Base-by-base conservation (phyloP, 2,113 vertebrate species). In the Corydoras maculifer region DNA sequence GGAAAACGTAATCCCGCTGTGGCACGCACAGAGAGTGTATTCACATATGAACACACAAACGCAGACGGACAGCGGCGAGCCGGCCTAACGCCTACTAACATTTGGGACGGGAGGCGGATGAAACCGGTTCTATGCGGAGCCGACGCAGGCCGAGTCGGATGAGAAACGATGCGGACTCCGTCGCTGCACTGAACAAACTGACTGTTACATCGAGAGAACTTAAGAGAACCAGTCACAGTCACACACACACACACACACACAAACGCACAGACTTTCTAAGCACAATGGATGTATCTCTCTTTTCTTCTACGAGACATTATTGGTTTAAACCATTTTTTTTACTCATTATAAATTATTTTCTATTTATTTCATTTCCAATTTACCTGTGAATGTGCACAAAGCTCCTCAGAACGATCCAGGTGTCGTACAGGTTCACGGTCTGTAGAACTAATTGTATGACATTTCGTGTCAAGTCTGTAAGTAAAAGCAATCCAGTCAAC, bases 341-440 rank as follows among this genome's bases (percentile, higher is more conserved):
- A 82, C 76, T 66, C 67, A 65, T 77, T 30, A 75, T 87, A 88
- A 88, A 69, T 88, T 90, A 91, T 88, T 73, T 70, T 68, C 58
- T 87, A 86, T 87, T 88, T 87, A 86, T 85, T 76, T 80, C 73
- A 54, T 77, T 9, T 63, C 55, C 48, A 78, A 77, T 72, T 59
- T 79, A 82, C 80, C 67, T 84, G 81, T 79, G 82, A 76, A 80
- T 77, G 69, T 80, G 69, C 68, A 69, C 67, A 55, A 65, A 15
- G 18, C 65, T 65, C 61, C 29, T 58, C 55, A 50, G 48, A 65
- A 64, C 13, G 55, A 74, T 67, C 49, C 57, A 75, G 29, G 55
- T 72, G 63, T 68, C 62, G 30, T 55, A 72, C 30, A 78, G 59
- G 12, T 68, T 25, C 11, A 49, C 43, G 15, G 32, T 54, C 58